phyloP scores from a whole-genome alignment of 2,113 vertebrate genomes.

The Ailurus styani region DNA sequence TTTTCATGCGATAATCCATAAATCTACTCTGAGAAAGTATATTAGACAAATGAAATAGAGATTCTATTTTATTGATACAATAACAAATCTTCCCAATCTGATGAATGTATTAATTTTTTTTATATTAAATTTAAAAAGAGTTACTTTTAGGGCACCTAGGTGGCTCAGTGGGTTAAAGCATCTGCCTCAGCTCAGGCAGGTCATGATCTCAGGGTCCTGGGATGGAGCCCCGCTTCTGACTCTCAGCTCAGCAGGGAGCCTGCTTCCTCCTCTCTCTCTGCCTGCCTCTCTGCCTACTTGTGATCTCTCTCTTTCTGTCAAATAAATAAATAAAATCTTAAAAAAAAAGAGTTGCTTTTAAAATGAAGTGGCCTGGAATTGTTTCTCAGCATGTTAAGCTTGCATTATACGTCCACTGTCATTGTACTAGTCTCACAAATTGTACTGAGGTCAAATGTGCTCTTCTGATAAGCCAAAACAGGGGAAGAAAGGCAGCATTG shows the following conservation, averaged over 20 bases:
- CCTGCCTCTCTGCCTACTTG: too few species aligned
- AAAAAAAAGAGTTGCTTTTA: neutral
- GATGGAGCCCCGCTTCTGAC: too few species aligned
- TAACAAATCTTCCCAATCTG: neutral
- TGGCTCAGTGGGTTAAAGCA: too few species aligned
- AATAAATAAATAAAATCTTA: too few species aligned
- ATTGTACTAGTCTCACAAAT: neutral
- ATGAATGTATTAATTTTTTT: neutral
- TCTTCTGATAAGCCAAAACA: neutral
- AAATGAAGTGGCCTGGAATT: neutral
- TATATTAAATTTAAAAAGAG: constrained; percentile 8
- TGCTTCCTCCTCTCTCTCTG: too few species aligned
- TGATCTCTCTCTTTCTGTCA: too few species aligned
- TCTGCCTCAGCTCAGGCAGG: too few species aligned
- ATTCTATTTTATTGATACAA: neutral
- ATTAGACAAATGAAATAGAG: constrained; percentile 27
- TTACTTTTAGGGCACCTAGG: neutral
- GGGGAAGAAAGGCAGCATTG: neutral
- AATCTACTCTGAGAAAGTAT: neutral
- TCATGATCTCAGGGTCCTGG: too few species aligned
- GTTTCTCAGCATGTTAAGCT: neutral
- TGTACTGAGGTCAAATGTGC: neutral
- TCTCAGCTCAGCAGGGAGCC: too few species aligned
- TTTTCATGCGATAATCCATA: constrained; percentile 5
- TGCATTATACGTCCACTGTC: neutral